A percentile compares a stretch with the other conserved stretches of the same genome.
Evolutionary conservation across 2,113 vertebrate species (phyloP).

Genomic region (Danio rerio): DNA sequence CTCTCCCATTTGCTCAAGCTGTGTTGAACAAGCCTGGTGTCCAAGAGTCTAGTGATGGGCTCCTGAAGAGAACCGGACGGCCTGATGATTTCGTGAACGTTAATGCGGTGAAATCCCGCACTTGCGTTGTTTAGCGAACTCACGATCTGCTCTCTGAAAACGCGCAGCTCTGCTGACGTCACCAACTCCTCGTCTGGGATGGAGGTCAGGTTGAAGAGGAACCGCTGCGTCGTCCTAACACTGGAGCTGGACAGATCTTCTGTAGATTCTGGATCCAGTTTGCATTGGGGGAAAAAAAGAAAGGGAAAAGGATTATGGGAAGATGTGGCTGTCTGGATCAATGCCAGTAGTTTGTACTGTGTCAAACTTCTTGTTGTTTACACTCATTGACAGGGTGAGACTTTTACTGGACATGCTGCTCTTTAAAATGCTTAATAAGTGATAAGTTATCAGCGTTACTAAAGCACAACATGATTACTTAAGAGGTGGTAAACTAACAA

Average conservation of each 20-base stretch:
- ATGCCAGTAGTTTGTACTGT: constrained; percentile 4
- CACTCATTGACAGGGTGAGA: constrained; percentile 13
- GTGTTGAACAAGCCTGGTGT: constrained; percentile 86
- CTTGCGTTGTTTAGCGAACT: constrained; percentile 68
- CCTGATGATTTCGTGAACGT: constrained; percentile 90
- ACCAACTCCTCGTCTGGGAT: constrained; percentile 83
- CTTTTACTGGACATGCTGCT: constrained; percentile 7
- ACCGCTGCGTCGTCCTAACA: constrained; percentile 80
- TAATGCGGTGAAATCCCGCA: constrained; percentile 85
- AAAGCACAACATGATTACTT: neutral
- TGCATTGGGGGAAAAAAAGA: too few species aligned
- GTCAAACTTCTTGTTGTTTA: constrained; percentile 35
- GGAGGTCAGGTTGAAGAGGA: constrained; percentile 88
- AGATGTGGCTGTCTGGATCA: constrained; percentile 22
- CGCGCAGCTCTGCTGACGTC: constrained; percentile 88
- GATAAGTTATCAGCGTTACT: neutral
- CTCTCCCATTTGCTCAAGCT: constrained; percentile 86
- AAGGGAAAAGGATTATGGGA: neutral
- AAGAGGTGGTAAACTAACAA: neutral
- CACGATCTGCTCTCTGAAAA: constrained; percentile 84
- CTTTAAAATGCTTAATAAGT: constrained; percentile 6
- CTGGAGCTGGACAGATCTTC: constrained; percentile 81
- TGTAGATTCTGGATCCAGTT: constrained; percentile 75
- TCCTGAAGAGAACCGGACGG: constrained; percentile 74
- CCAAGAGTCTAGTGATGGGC: constrained; percentile 85